These are phyloP conservation scores for Spilarctia lutea DNA, from an alignment of 2,888 invertebrate genomes.

Conservation along the genomic window DNA sequence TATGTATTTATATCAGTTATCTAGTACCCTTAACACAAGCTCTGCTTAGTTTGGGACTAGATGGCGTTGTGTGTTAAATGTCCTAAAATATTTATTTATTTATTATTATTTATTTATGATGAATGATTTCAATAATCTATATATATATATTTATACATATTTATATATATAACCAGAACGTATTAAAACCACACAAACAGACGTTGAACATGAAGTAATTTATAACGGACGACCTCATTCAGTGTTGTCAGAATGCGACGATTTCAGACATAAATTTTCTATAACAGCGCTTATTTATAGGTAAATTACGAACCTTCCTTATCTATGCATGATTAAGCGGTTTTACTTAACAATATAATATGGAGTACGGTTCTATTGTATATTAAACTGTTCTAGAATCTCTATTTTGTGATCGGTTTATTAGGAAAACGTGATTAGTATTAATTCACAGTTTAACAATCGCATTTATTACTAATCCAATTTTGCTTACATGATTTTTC, in stretches of 20 bases:
- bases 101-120: too few relatives aligned
- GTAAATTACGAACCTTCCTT: slow-evolving; percentile 23
- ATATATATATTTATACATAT: not conserved
- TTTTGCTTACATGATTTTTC: not conserved
- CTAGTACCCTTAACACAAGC: too few relatives aligned
- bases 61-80: too few relatives aligned
- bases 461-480: not conserved
- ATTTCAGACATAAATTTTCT: slow-evolving; percentile 21
- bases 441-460: not conserved
- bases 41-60: too few relatives aligned
- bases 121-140: too few relatives aligned
- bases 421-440: not conserved
- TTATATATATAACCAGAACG: not conserved
- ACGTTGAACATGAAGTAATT: slow-evolving; percentile 25
- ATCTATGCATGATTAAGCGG: slow-evolving; percentile 19
- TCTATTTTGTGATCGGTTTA: not conserved
- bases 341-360: slow-evolving; percentile 22
- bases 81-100: too few relatives aligned
- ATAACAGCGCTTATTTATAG: slow-evolving; percentile 24
- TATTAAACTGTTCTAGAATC: not conserved
- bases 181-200: slow-evolving; percentile 1
- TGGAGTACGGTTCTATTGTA: slow-evolving; percentile 17
- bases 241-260: slow-evolving; percentile 16
- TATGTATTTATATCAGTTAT: too few relatives aligned
- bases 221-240: slow-evolving; percentile 24